Conservation (phyloP, 2,888 invertebrate species). For the Anorthoa munda region DNA sequence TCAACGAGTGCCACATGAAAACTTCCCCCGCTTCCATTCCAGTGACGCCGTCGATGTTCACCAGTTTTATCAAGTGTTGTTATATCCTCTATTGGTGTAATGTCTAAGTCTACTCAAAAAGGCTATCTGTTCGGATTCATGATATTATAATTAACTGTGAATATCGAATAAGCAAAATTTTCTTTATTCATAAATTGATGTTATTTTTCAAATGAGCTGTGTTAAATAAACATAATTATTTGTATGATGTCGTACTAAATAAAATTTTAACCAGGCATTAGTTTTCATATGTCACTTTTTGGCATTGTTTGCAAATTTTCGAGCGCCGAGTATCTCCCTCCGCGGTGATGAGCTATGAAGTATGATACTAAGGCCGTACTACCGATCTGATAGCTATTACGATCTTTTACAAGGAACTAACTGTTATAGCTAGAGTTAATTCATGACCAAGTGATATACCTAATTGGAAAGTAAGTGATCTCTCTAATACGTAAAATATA, state of each 20-base stretch:
- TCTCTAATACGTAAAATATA: slow-evolving; percentile 56
- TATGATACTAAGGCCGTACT: slow-evolving; percentile 17
- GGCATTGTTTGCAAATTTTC: slow-evolving; percentile 31
- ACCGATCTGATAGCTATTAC: slow-evolving; percentile 40
- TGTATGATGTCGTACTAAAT: slow-evolving; percentile 35
- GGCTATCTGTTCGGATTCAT: slow-evolving; percentile 43
- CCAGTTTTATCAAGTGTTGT: slow-evolving; percentile 26
- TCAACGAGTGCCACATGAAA: slow-evolving; percentile 49
- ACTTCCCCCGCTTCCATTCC: slow-evolving; percentile 18
- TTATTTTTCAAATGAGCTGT: slow-evolving; percentile 32
- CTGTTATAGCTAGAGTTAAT: slow-evolving; percentile 56
- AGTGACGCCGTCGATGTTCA: slow-evolving; percentile 46
- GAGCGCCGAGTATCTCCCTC: slow-evolving; percentile 19
- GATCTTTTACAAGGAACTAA: slow-evolving; percentile 47
- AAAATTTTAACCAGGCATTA: slow-evolving; percentile 30
- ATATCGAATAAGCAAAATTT: slow-evolving; percentile 34
- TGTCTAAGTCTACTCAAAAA: slow-evolving; percentile 16
- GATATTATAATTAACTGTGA: slow-evolving; percentile 31
- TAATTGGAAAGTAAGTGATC: slow-evolving; percentile 56
- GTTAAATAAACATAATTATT: slow-evolving; percentile 10
- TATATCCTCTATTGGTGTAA: slow-evolving; percentile 18
- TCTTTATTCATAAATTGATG: slow-evolving; percentile 10
- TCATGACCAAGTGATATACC: slow-evolving; percentile 64
- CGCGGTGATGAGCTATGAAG: slow-evolving; percentile 7
- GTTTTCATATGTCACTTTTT: slow-evolving; percentile 56